phyloP scores from a whole-genome alignment of 1,140 invertebrate genomes.

The Brachionus rotundiformis region DNA sequence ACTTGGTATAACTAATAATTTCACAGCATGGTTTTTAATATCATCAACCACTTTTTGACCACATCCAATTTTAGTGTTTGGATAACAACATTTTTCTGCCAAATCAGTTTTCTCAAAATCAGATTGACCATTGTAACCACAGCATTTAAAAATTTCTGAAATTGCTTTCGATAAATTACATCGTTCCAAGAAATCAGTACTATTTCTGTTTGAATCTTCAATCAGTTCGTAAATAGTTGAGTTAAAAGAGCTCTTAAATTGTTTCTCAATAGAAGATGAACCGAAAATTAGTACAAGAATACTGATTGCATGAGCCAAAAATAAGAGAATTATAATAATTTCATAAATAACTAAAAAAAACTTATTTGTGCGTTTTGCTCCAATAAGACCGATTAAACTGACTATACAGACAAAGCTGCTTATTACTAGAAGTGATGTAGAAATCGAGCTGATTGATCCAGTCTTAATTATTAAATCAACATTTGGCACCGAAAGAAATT shows the following conservation, averaged over 20 bases:
- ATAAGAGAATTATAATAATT: slow-evolving; percentile 1
- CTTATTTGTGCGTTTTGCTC: background rate
- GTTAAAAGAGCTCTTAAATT: slow-evolving; percentile 32
- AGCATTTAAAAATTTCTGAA: slow-evolving; percentile 39
- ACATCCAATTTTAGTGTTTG: background rate
- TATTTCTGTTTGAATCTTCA: background rate
- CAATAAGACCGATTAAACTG: background rate
- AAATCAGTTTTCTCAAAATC: slow-evolving; percentile 16
- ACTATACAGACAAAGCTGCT: background rate
- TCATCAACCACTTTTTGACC: slow-evolving; percentile 5
- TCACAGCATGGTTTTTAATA: slow-evolving; percentile 21
- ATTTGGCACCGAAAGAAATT: background rate
- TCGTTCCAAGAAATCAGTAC: background rate
- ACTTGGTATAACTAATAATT: slow-evolving; percentile 23
- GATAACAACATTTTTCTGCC: background rate
- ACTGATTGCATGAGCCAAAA: slow-evolving; percentile 34
- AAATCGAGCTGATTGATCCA: slow-evolving; percentile 1
- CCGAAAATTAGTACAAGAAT: slow-evolving; percentile 5
- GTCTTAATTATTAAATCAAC: slow-evolving; percentile 17
- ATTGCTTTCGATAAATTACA: background rate
- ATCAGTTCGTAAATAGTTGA: background rate
- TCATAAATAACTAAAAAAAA: slow-evolving; percentile 33
- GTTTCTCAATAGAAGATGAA: slow-evolving; percentile 6
- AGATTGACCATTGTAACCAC: background rate
- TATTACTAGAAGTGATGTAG: background rate